phyloP scores from a whole-genome alignment of 2,888 invertebrate species.

The Polyploca ridens region DNA sequence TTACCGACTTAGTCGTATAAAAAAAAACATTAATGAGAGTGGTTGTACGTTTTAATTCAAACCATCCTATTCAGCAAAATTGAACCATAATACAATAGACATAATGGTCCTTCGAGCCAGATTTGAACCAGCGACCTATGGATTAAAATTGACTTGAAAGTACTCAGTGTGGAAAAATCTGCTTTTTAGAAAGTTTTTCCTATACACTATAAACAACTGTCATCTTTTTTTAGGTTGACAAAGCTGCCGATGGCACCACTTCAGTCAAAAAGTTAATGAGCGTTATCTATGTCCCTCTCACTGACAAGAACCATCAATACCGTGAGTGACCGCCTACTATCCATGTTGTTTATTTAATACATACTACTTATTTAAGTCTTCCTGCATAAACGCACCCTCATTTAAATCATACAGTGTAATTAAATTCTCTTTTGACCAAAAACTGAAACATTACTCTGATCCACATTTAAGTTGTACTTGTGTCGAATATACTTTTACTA shows the following conservation, averaged over 20 bases:
- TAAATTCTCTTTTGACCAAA: too few relatives aligned
- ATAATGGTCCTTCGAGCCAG: slow-evolving; percentile 78
- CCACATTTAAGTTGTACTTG: too few relatives aligned
- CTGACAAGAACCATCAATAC: slow-evolving; percentile 86
- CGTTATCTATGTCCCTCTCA: slow-evolving; percentile 98
- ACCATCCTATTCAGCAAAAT: too few relatives aligned
- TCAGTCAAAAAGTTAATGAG: slow-evolving; percentile 93
- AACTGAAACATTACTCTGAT: too few relatives aligned
- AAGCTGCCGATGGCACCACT: slow-evolving; percentile 91
- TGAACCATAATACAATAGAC: too few relatives aligned
- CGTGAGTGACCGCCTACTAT: slow-evolving; percentile 67
- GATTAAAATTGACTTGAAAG: slow-evolving; percentile 53
- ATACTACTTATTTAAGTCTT: neutral
- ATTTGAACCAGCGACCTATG: slow-evolving; percentile 85
- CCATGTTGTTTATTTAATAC: slow-evolving; percentile 16
- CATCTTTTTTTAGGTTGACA: slow-evolving; percentile 89
- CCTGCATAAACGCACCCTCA: neutral
- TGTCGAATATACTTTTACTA: too few relatives aligned
- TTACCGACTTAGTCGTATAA: too few relatives aligned
- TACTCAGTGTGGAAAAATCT: too few relatives aligned
- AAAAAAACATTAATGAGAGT: too few relatives aligned
- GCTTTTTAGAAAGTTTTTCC: too few relatives aligned
- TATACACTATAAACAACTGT: neutral
- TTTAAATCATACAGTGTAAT: neutral
- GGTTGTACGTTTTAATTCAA: too few relatives aligned